Evolutionary conservation across 2,797 vertebrate species (phyloP).

Genomic region (Notoglanidium macrostoma): DNA sequence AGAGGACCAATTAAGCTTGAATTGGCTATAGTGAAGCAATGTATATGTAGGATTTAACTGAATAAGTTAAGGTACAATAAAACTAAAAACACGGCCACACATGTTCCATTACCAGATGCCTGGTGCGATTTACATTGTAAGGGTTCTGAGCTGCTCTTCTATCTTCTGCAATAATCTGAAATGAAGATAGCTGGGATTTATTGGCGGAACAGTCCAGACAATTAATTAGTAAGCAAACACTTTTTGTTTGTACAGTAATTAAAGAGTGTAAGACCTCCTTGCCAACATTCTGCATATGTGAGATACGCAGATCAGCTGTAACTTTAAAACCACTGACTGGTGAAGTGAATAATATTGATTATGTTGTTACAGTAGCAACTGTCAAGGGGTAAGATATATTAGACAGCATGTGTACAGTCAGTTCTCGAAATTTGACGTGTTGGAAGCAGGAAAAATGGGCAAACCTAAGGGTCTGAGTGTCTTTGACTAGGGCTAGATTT

Average conservation of each 20-base stretch:
- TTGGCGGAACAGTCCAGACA: constrained; percentile 70
- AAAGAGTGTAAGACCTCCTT: constrained; percentile 58
- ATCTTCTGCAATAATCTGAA: constrained; percentile 70
- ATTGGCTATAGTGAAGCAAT: constrained; percentile 62
- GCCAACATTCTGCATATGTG: constrained; percentile 39
- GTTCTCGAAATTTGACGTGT: no score
- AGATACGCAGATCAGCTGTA: neutral
- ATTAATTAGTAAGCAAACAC: constrained; percentile 73
- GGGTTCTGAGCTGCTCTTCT: constrained; percentile 60
- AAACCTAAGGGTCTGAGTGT: no score
- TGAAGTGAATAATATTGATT: no score
- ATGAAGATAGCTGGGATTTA: constrained; percentile 75
- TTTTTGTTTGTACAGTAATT: constrained; percentile 70
- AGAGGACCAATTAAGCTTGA: constrained; percentile 62
- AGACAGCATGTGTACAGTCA: no score
- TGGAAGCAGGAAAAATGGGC: no score
- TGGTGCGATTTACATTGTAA: constrained; percentile 66
- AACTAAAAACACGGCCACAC: constrained; percentile 62
- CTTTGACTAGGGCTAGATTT: no score
- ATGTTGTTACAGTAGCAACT: no score
- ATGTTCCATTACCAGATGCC: constrained; percentile 64
- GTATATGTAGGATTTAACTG: constrained; percentile 67
- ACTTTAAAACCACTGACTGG: no score
- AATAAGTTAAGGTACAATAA: constrained; percentile 68
- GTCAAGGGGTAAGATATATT: no score